A percentile compares a stretch with the other conserved stretches of the same genome.
Evolutionary conservation across 2,113 vertebrate genomes (phyloP).

Genomic region (Osmerus mordax): DNA sequence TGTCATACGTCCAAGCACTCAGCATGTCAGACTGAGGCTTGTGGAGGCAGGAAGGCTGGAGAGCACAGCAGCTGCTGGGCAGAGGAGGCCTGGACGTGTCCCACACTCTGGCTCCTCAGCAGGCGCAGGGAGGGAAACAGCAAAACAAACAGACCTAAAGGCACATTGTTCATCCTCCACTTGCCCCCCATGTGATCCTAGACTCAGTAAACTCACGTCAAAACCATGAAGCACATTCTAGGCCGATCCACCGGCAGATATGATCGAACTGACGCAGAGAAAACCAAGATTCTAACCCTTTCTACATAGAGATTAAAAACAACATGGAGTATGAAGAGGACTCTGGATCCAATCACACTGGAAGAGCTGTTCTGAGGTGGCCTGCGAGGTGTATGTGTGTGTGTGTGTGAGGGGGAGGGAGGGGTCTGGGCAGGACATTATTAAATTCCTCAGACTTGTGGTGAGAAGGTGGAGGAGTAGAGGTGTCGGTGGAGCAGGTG

Average conservation of each 20-base stretch:
- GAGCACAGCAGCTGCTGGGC: slow-evolving; percentile 13
- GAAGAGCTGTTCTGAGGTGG: slow-evolving; percentile 47
- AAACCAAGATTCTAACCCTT: background rate
- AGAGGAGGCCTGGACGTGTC: slow-evolving; percentile 40
- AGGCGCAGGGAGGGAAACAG: slow-evolving; percentile 24
- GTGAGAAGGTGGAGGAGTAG: slow-evolving; percentile 15
- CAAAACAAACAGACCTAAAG: slow-evolving; percentile 54
- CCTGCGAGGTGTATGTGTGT: slow-evolving; percentile 7
- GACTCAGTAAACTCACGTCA: slow-evolving; percentile 21
- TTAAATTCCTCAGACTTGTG: slow-evolving; percentile 56
- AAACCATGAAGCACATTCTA: slow-evolving; percentile 50
- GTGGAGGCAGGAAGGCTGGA: slow-evolving; percentile 25
- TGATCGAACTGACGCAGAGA: slow-evolving; percentile 29
- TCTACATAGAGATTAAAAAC: slow-evolving; percentile 14
- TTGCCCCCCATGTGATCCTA: slow-evolving; percentile 43
- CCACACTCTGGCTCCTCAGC: slow-evolving; percentile 47
- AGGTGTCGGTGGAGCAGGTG: background rate
- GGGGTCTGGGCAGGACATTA: slow-evolving; percentile 40
- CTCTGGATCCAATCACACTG: slow-evolving; percentile 47
- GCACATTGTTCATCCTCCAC: slow-evolving; percentile 36
- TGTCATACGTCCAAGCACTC: slow-evolving; percentile 44
- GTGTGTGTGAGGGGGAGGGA: slow-evolving; percentile 22
- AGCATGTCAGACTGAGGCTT: slow-evolving; percentile 14
- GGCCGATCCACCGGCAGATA: slow-evolving; percentile 39
- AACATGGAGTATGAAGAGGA: slow-evolving; percentile 15